phyloP scores from a whole-genome alignment of 2,888 invertebrate genomes.

The Acrobasis repandana region DNA sequence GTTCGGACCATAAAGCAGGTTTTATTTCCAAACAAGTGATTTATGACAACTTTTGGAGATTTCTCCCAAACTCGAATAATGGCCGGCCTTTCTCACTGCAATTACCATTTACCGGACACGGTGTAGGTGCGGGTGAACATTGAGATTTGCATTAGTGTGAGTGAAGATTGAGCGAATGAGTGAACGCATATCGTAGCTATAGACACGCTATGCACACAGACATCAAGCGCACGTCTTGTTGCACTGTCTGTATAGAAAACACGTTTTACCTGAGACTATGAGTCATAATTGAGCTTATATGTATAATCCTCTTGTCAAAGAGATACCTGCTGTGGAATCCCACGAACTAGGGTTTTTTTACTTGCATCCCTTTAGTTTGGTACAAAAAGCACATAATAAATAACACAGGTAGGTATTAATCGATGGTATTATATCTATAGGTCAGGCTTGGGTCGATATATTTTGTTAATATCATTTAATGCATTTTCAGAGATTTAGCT shows the following conservation, averaged over 20 bases:
- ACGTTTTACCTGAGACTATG: constrained; percentile 1
- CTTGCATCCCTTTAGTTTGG: background rate
- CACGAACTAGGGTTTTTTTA: background rate
- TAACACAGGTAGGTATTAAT: background rate
- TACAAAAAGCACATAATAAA: background rate
- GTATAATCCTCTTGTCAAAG: background rate
- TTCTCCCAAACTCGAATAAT: constrained; percentile 1
- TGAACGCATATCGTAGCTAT: background rate
- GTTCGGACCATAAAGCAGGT: constrained; percentile 5
- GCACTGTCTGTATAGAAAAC: background rate
- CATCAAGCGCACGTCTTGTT: background rate
- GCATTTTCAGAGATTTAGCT: too few species aligned
- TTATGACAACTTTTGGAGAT: constrained; percentile 20
- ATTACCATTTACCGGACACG: constrained; percentile 31
- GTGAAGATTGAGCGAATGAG: background rate
- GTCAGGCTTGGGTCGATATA: too few species aligned
- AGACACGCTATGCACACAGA: too few species aligned
- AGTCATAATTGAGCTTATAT: background rate
- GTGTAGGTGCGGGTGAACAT: background rate
- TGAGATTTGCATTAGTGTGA: background rate
- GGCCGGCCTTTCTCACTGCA: constrained; percentile 30
- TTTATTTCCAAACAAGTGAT: constrained; percentile 19
- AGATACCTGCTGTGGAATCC: constrained; percentile 5
- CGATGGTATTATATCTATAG: too few species aligned
- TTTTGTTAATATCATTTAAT: too few species aligned